Percentiles rank a stretch among this genome's conserved stretches.
Evolutionary conservation across 2,113 vertebrate species (phyloP).

Genomic region (Lepus americanus): DNA sequence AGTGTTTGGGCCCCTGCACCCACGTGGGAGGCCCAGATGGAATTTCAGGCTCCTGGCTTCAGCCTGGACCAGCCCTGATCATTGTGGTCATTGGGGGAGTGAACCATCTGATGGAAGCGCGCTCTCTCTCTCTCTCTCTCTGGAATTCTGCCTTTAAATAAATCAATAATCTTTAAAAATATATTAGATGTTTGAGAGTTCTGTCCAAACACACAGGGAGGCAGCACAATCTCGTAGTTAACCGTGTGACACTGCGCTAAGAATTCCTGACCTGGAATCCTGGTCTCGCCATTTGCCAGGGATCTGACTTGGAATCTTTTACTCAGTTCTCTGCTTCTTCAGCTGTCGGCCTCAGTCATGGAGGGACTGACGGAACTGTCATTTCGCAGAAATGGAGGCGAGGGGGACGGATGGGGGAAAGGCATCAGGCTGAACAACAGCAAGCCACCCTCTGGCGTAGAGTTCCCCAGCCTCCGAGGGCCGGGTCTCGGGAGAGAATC

Average conservation of each 20-base stretch:
- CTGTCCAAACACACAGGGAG: not conserved
- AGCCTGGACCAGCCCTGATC: too few relatives aligned
- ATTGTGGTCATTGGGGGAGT: too few relatives aligned
- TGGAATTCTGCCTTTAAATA: too few relatives aligned
- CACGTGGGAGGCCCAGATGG: too few relatives aligned
- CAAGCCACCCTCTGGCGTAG: not conserved
- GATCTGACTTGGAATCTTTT: not conserved
- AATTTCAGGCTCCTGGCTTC: too few relatives aligned
- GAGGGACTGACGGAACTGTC: not conserved
- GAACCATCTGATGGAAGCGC: too few relatives aligned
- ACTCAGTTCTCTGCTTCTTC: not conserved
- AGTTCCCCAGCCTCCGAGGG: not conserved
- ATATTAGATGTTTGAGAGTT: too few relatives aligned
- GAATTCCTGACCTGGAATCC: conserved; percentile 27
- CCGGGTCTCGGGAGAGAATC: conserved; percentile 45
- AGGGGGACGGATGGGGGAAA: not conserved
- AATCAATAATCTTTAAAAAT: too few relatives aligned
- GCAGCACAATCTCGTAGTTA: too few relatives aligned
- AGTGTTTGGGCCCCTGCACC: too few relatives aligned
- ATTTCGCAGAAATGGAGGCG: not conserved
- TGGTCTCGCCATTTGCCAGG: not conserved
- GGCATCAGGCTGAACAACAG: not conserved
- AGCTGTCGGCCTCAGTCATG: not conserved
- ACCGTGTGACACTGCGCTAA: not conserved
- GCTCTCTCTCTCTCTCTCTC: too few relatives aligned